Base-by-base conservation (phyloP, 2,797 vertebrate genomes). In the Enteromius treurensis region DNA sequence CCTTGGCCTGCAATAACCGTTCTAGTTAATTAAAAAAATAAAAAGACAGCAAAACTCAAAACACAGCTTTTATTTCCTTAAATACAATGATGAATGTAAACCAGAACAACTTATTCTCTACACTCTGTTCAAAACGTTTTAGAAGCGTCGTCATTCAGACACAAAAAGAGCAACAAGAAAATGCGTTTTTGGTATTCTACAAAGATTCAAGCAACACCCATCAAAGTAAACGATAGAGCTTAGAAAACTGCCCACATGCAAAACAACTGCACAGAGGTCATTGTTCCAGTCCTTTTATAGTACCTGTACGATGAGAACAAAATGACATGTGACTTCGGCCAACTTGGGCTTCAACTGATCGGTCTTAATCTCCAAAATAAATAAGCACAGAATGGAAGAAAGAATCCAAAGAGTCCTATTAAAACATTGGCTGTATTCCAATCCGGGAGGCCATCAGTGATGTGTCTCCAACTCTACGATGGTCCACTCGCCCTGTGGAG, bases 381-480 rank as follows among this genome's bases (percentile, higher is more conserved):
- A 83, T 23, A 23, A 86, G 55, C n/a, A 70, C 5, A 17, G 64
- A 76, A 45, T 78, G 15, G 69, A 78, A 29, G 47, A 29, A 80
- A 67, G 7, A 83, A 75, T 89, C 42, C 55, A 21, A 29, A 64
- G 82, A 83, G 70, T 70, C 62, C 29, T 15, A 62, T 86, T 13
- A 83, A 85, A 85, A 45, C 84, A 73, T 85, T 74, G 65, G 81
- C 5, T 80, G 51, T 15, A 67, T 68, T 79, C 83, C 85, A 75
- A 53, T 60, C 85, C 82, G 32, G 2, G 62, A 79, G 82, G 71
- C 71, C 74, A 83, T 97, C 95, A 99, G 90, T 99, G 98, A 91
- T 99, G 97, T 7, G 98, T 99, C 94, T 99, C 98, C 91, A 99
- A 94, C 90, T 99, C 97, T 88, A 99, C 96, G 78, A 99, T 99